Base-by-base conservation (phyloP, 1,140 invertebrate species). In the Cydia strobilella region DNA sequence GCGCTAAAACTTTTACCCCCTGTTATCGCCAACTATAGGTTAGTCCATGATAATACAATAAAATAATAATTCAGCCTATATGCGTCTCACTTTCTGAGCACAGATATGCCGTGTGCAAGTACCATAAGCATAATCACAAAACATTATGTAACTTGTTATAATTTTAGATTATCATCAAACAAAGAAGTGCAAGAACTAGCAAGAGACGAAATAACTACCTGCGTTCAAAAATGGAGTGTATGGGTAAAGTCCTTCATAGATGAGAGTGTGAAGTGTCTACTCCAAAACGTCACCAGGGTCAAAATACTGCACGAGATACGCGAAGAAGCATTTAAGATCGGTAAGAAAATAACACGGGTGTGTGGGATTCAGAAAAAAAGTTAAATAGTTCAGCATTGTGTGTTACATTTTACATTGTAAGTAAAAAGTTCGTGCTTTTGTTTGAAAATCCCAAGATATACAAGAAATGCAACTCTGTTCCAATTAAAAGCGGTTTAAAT, bases 291-390 rank as follows among this genome's bases (percentile, higher is more conserved):
- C 4, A 93, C 94, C n/a, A 95, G 94, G 63, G 93, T 96, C 35
- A 94, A 94, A 84, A 94, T 94, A 1, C 90, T 96, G 75, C 95
- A 95, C 76, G 94, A 94, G 59, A 95, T 96, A 73, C 93, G 95
- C 20, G 94, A 95, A 77, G 94, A 95, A 76, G 94, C 94, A 0
- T 91, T 94, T 63, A 92, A 89, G 77, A 86, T 92, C 25, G 91
- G 90, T 87, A 80, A 79, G 54, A 59, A 23, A 54, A 54, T 54
- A 18, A n/a, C n/a, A n/a, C n/a, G 5, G 31, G 27, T 27, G 27
- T 27, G 1, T 27, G 27, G 31, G n/a, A n/a, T n/a, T n/a, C n/a
- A n/a, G n/a, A n/a, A n/a, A n/a, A n/a, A n/a, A n/a, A n/a, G n/a
- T n/a, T n/a, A n/a, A n/a, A n/a, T n/a, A n/a, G n/a, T n/a, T n/a